Evolutionary conservation across 2,888 invertebrate species (phyloP), one percentile per base, ranked within the genome.

Genomic region (Drosophila siamana): DNA sequence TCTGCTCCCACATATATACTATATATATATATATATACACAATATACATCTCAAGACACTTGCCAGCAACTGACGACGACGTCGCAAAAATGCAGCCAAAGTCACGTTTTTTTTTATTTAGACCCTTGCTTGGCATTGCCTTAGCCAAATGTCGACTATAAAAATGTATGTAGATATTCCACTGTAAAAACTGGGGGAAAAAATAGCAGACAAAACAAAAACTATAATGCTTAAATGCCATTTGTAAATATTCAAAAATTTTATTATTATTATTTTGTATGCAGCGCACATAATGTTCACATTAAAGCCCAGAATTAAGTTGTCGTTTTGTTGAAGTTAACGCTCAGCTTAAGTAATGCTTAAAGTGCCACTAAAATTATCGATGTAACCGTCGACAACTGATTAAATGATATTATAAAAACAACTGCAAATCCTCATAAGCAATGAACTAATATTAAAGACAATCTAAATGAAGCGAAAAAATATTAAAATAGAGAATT

Each of bases 31-130:
- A 28, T 26, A 40, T n/a, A 26, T 40, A 28, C 24, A n/a, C n/a
- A n/a, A 26, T n/a, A n/a, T 40, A 30, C 19, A 16, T 26, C 54
- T 40, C 22, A 43, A 51, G 44, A 55, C 48, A 47, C 57, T 43
- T 40, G 26, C 26, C 26, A 26, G 26, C 7, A 6, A 26, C 26
- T 26, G 5, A 57, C 24, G 38, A 44, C 33, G 51, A 28, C 33
- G 51, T 54, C 59, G 57, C 61, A 83, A 84, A 87, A 83, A 83
- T 87, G 88, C 80, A 87, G 82, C 74, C 68, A 85, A 87, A 79
- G 88, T 83, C 83, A 83, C 83, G 83, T 83, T 85, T 83, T 44
- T 44, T 43, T 43, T 51, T 51, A 26, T 7, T 52, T 57, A 22
- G 33, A 40, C 52, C 52, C 52, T 19, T 8, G 33, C 19, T 54